These are phyloP conservation scores for Peromyscus aztecus DNA, from an alignment of 2,797 vertebrate genomes.

Conservation along the genomic window DNA sequence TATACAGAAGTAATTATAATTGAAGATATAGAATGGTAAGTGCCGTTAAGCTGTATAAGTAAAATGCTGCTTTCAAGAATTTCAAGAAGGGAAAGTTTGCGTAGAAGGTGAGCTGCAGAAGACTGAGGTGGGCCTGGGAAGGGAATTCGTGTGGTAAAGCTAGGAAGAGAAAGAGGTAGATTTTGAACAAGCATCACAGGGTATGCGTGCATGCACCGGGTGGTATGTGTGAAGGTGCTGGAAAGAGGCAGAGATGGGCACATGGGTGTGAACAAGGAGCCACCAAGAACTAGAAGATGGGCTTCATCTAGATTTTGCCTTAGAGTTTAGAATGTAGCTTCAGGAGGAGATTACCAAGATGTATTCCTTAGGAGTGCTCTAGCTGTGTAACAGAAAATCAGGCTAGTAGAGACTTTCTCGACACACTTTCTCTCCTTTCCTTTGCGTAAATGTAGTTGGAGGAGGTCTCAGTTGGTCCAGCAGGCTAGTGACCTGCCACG, in stretches of 20 bases:
- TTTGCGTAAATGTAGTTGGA: background rate
- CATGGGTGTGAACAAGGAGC: background rate
- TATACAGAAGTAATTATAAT: background rate
- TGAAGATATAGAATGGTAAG: background rate
- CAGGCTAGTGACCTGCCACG: background rate
- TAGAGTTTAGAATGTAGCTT: background rate
- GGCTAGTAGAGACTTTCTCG: background rate
- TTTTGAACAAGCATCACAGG: background rate
- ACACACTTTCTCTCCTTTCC: background rate
- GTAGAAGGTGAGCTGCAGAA: background rate
- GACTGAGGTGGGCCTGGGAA: background rate
- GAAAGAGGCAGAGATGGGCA: background rate
- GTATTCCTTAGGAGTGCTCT: background rate
- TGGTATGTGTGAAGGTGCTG: background rate
- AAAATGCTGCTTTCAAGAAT: background rate
- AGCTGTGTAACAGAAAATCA: background rate
- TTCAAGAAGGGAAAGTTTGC: background rate
- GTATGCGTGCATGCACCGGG: fast-evolving
- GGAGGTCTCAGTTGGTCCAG: background rate
- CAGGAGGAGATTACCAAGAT: background rate
- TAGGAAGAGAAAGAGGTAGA: background rate
- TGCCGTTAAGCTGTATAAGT: background rate
- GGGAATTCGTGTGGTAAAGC: background rate
- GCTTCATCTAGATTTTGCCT: background rate
- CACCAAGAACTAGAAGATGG: background rate